phyloP scores from a whole-genome alignment of 2,797 vertebrate species.

The Gymnothorax reevesii region DNA sequence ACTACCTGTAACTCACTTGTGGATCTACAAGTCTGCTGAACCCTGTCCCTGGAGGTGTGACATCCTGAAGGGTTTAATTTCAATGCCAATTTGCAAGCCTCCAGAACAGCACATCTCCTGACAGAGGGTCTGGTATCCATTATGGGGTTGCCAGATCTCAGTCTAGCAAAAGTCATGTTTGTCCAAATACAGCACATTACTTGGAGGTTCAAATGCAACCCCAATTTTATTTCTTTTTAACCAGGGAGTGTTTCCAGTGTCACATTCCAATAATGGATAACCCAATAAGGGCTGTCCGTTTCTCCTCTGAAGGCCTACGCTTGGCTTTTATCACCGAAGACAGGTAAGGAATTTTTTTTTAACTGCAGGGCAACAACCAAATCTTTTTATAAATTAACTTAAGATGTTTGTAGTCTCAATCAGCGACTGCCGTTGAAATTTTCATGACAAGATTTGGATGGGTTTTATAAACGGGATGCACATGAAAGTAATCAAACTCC shows the following conservation, averaged over 20 bases:
- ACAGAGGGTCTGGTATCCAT: too few relatives aligned
- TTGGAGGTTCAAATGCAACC: not conserved
- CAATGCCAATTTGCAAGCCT: too few relatives aligned
- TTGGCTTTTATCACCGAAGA: constrained; percentile 89
- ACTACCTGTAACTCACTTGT: not conserved
- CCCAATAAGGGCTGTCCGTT: constrained; percentile 86
- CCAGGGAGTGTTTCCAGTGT: constrained; percentile 67
- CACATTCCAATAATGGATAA: constrained; percentile 66
- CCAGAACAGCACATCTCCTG: too few relatives aligned
- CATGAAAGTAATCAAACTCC: not conserved
- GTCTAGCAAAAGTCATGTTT: not conserved
- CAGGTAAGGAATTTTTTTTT: constrained; percentile 70
- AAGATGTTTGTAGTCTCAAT: too few relatives aligned
- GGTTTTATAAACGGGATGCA: not conserved
- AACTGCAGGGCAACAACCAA: too few relatives aligned
- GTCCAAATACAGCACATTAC: not conserved
- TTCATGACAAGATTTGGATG: not conserved
- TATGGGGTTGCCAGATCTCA: not conserved
- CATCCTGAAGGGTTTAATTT: too few relatives aligned
- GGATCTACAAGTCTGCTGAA: too few relatives aligned
- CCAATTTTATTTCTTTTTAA: constrained; percentile 45
- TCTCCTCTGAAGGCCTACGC: constrained; percentile 87
- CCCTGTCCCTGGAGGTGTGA: too few relatives aligned
- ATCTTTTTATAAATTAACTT: not conserved
- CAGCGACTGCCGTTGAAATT: too few relatives aligned